phyloP scores from a whole-genome alignment of 1,140 invertebrate species.

The Laupala kohalensis region DNA sequence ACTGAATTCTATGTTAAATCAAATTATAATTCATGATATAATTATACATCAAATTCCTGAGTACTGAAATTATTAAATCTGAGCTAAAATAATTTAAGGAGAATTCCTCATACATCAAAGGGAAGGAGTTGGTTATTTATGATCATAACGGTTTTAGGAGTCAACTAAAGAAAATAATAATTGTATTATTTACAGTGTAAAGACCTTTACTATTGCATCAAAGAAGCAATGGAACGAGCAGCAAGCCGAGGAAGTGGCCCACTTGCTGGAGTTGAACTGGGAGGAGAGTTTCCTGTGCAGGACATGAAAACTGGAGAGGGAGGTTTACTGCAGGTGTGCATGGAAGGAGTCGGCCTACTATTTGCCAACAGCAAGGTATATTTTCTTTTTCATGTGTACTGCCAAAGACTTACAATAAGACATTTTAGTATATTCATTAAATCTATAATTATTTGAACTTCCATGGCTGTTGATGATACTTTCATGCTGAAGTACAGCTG shows the following conservation, averaged over 20 bases:
- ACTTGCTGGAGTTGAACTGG: conserved; percentile 64
- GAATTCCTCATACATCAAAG: too few relatives aligned
- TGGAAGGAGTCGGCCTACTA: conserved; percentile 95
- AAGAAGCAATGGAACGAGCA: conserved; percentile 95
- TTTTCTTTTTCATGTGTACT: neutral
- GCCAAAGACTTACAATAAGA: neutral
- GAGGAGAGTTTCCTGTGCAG: conserved; percentile 96
- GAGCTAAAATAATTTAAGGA: too few relatives aligned
- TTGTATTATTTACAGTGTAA: conserved; percentile 95
- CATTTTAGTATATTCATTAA: neutral
- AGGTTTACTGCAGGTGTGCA: conserved; percentile 94
- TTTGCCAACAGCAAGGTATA: conserved; percentile 98
- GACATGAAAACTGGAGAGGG: conserved; percentile 93
- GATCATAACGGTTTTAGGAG: too few relatives aligned
- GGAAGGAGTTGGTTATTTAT: too few relatives aligned
- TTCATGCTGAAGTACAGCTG: too few relatives aligned
- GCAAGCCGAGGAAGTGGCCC: conserved; percentile 67
- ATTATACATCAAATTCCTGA: too few relatives aligned
- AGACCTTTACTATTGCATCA: conserved; percentile 96
- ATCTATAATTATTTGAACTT: neutral
- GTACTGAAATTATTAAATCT: too few relatives aligned
- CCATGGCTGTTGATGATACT: neutral
- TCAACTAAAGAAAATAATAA: too few relatives aligned
- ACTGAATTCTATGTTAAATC: too few relatives aligned
- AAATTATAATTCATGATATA: too few relatives aligned